Percentiles rank a stretch among this genome's conserved stretches.
Evolutionary conservation across 37 sponge, comb jelly and placozoan genomes (phyloP).

Genomic region (Geodia barretti): DNA sequence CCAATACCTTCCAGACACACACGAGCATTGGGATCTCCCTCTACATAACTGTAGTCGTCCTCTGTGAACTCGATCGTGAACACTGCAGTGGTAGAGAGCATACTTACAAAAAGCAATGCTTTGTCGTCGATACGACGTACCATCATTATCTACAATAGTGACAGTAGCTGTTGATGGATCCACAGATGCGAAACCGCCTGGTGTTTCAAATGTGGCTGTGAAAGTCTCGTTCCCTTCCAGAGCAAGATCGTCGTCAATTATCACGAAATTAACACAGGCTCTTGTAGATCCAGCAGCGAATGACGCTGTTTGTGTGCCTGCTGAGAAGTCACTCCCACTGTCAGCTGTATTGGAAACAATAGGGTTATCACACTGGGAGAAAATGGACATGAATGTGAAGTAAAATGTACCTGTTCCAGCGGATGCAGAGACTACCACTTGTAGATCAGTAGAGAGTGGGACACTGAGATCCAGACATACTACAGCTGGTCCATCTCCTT

Average conservation of each 20-base stretch:
- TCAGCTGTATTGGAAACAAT: no score
- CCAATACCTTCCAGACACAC: not conserved
- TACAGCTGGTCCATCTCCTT: not conserved
- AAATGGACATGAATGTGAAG: not conserved
- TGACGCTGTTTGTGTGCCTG: not conserved
- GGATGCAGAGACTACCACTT: not conserved
- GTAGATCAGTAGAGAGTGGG: not conserved
- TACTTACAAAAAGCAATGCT: not conserved
- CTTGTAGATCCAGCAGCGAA: conserved; percentile 6
- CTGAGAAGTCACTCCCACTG: not conserved
- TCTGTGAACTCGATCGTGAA: not conserved
- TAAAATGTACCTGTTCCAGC: not conserved
- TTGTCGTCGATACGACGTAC: not conserved
- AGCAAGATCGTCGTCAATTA: conserved; percentile 35
- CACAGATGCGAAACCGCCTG: not conserved
- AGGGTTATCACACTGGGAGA: not conserved
- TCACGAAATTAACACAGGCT: conserved; percentile 5
- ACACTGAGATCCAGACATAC: not conserved
- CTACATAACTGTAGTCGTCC: not conserved
- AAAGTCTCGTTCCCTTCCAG: conserved; percentile 28
- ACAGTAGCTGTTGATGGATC: conserved; percentile 15
- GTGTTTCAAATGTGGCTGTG: not conserved
- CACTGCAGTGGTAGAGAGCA: no score
- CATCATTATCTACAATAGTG: conserved; percentile 44
- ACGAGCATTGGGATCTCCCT: not conserved